A percentile compares a stretch with the other conserved stretches of the same genome.
Evolutionary conservation across 1,140 invertebrate species (phyloP).

Genomic region (Bombus pascuorum): DNA sequence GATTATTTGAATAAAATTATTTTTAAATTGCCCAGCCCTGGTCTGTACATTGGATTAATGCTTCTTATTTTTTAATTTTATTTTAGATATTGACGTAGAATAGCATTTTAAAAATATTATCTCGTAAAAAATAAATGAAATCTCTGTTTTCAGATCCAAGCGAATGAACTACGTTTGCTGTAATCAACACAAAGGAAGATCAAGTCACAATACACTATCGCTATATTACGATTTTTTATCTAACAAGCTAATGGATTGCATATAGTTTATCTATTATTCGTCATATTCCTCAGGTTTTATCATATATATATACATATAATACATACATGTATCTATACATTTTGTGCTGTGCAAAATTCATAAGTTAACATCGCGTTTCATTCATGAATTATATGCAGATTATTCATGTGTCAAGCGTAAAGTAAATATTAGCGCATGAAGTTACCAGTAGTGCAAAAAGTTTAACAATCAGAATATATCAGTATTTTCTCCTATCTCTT

Average conservation of each 20-base stretch:
- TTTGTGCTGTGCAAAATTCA: slow-evolving; percentile 15
- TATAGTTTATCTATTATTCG: slow-evolving; percentile 49
- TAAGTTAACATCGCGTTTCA: slow-evolving; percentile 23
- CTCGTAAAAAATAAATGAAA: not conserved
- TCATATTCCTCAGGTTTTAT: slow-evolving; percentile 49
- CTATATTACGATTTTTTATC: slow-evolving; percentile 53
- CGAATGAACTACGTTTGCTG: slow-evolving; percentile 65
- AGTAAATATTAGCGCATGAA: slow-evolving; percentile 13
- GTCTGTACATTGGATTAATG: no score
- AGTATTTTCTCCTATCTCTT: slow-evolving; percentile 19
- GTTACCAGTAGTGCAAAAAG: not conserved
- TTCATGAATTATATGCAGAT: slow-evolving; percentile 10
- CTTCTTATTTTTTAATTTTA: no score
- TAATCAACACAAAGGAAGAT: slow-evolving; percentile 50
- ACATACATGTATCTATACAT: slow-evolving; percentile 6
- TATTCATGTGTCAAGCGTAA: slow-evolving; percentile 7
- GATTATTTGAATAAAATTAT: no score
- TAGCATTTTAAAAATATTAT: not conserved
- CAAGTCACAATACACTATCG: slow-evolving; percentile 45
- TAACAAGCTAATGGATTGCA: slow-evolving; percentile 35
- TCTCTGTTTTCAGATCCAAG: slow-evolving; percentile 60
- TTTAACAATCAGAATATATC: slow-evolving; percentile 14
- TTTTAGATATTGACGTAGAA: no score
- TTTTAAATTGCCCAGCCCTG: no score
- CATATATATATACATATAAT: slow-evolving; percentile 46